These are phyloP conservation scores for Pristionchus maxplancki DNA, from an alignment of 2,888 invertebrate species.

Conservation along the genomic window DNA sequence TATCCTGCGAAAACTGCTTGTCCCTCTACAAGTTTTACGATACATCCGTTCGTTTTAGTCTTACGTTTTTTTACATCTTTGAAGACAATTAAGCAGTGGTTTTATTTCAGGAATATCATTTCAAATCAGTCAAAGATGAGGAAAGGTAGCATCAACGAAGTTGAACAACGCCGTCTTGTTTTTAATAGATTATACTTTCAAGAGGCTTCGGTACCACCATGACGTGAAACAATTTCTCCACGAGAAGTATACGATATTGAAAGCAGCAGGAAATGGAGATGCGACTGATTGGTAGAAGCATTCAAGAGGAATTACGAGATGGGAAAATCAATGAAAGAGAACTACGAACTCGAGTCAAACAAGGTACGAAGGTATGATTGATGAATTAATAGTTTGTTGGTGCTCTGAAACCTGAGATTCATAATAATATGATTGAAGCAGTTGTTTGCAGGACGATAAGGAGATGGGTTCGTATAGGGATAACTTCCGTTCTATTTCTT, in stretches of 20 bases:
- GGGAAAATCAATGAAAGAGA: not conserved
- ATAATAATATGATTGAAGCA: not conserved
- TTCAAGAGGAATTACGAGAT: not conserved
- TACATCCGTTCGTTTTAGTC: not conserved
- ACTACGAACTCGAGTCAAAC: not conserved
- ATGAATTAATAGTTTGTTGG: not conserved
- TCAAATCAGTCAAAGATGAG: not conserved
- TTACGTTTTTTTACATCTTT: not conserved
- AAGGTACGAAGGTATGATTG: not conserved
- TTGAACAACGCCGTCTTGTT: not conserved
- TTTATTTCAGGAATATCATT: not conserved
- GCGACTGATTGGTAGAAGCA: not conserved
- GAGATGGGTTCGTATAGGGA: not conserved
- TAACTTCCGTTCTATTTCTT: not conserved
- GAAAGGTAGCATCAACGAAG: not conserved
- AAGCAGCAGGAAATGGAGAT: not conserved
- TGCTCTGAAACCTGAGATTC: not conserved
- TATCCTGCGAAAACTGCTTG: not conserved
- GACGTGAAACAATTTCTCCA: not conserved
- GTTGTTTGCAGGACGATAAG: not conserved
- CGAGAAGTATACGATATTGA: not conserved
- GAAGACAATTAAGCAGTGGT: not conserved
- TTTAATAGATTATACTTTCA: not conserved
- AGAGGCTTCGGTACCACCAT: not conserved
- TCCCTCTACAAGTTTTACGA: not conserved